Conservation (phyloP, 2,888 invertebrate species). For the Eupithecia pulchellata region DNA sequence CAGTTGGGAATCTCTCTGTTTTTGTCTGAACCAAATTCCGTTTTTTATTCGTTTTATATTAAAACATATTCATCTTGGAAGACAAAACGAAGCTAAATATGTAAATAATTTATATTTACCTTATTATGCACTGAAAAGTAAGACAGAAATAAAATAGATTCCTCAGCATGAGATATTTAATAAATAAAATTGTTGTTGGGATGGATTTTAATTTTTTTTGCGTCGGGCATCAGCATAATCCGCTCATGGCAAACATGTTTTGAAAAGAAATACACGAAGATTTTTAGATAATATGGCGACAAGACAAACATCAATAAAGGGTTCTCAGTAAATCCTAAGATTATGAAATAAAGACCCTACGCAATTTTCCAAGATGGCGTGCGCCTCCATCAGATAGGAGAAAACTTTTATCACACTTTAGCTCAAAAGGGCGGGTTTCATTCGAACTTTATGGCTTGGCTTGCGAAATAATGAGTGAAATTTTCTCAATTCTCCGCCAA, state of each 20-base stretch:
- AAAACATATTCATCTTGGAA: neutral
- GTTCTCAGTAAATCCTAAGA: slow-evolving; percentile 34
- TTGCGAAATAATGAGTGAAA: slow-evolving; percentile 56
- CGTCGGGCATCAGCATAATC: neutral
- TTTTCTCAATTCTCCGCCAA: slow-evolving; percentile 50
- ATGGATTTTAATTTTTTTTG: neutral
- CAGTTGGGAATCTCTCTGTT: too few species aligned
- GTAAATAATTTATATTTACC: neutral
- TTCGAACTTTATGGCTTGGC: slow-evolving; percentile 51
- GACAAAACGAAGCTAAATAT: neutral
- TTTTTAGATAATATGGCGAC: neutral
- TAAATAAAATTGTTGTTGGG: neutral
- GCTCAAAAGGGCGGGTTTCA: slow-evolving; percentile 49
- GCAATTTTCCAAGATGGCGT: slow-evolving; percentile 55
- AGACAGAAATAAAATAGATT: neutral
- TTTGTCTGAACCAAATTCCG: too few species aligned
- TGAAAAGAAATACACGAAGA: neutral
- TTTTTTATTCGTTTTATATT: neutral
- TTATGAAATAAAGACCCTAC: slow-evolving; percentile 44
- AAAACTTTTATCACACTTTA: slow-evolving; percentile 64
- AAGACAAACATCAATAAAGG: slow-evolving; percentile 31
- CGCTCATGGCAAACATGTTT: neutral
- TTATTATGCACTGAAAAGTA: neutral
- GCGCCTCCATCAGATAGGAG: slow-evolving; percentile 53
- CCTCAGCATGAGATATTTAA: neutral